Evolutionary conservation across 2,113 vertebrate species (phyloP), one percentile per base, ranked within the genome.

Genomic region (Phocoena sinus): DNA sequence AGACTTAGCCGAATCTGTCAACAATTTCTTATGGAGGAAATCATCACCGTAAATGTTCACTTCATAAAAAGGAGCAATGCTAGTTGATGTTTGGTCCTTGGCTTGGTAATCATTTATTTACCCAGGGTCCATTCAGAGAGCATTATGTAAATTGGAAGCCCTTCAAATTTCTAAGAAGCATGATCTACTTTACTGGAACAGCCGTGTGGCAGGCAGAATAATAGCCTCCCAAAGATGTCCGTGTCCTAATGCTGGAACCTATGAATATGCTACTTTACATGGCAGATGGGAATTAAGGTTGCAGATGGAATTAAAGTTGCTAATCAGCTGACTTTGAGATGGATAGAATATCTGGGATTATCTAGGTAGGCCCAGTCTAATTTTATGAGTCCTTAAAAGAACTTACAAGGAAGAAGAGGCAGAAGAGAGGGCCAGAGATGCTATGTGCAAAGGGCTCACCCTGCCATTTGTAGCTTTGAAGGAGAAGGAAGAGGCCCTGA

Each of bases 81-180:
- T 31, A 91, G 33, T 85, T 89, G 65, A 84, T 81, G 36, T 73
- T 97, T 96, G 58, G 53, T 80, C 62, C 28, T 93, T 96, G 90
- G 47, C 80, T 87, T 95, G 71, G 26, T 62, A 67, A 95, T 25
- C 60, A 88, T 65, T 89, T 33, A 88, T 65, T 89, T 33, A 17
- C 76, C 88, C 89, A 74, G 53, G 63, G 20, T 56, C 62, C 20
- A 95, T 65, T 74, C 77, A 20, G 88, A 94, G 33, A 92, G 6
- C 71, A n/a, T 93, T 97, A 92, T 97, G 70, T 92, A 97, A 97
- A 97, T 84, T 62, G 93, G 87, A 58, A 41, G 67, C 17, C 6
- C 53, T 96, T 97, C 89, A 97, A 71, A 93, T 96, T 98, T 98
- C 96, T 79, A 91, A 97, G 96, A 97, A 94, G 84, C 73, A 84